Conservation (phyloP, 2,888 invertebrate species). For the Syritta pipiens region DNA sequence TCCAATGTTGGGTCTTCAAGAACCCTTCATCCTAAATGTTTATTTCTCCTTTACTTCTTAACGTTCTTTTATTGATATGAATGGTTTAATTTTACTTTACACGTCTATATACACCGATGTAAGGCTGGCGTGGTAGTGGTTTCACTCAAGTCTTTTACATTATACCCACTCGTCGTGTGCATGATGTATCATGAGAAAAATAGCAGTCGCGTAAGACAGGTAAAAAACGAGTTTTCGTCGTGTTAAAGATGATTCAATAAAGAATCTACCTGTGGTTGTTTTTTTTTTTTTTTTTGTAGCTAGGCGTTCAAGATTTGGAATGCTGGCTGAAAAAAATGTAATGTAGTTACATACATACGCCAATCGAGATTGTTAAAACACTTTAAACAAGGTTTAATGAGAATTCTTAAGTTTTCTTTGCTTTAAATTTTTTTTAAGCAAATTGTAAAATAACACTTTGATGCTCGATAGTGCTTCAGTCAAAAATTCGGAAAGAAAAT, state of each 20-base stretch:
- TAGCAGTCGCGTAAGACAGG: conserved; percentile 47
- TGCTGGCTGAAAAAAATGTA: too few species aligned
- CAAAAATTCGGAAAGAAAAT: too few species aligned
- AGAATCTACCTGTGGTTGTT: conserved; percentile 17
- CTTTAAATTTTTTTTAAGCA: too few species aligned
- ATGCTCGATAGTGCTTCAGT: too few species aligned
- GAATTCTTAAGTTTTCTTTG: too few species aligned
- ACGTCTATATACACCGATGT: background rate
- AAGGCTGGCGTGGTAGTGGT: background rate
- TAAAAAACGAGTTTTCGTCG: conserved; percentile 52
- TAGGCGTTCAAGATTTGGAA: conserved; percentile 5
- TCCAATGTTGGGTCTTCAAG: too few species aligned
- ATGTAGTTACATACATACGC: too few species aligned
- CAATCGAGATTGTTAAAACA: too few species aligned
- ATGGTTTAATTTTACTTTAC: too few species aligned
- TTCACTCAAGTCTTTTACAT: conserved; percentile 43
- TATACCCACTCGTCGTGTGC: conserved; percentile 6
- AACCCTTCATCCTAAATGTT: too few species aligned
- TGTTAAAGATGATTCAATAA: conserved; percentile 40
- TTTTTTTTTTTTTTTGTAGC: conserved; percentile 7
- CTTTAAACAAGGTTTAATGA: too few species aligned
- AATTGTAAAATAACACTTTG: too few species aligned
- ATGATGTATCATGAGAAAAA: background rate
- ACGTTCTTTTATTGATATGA: background rate
- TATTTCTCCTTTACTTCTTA: background rate